These are phyloP conservation scores for Glandiceps talaboti DNA, from an alignment of 53 echinoderm and acorn worm species.

Conservation along the genomic window DNA sequence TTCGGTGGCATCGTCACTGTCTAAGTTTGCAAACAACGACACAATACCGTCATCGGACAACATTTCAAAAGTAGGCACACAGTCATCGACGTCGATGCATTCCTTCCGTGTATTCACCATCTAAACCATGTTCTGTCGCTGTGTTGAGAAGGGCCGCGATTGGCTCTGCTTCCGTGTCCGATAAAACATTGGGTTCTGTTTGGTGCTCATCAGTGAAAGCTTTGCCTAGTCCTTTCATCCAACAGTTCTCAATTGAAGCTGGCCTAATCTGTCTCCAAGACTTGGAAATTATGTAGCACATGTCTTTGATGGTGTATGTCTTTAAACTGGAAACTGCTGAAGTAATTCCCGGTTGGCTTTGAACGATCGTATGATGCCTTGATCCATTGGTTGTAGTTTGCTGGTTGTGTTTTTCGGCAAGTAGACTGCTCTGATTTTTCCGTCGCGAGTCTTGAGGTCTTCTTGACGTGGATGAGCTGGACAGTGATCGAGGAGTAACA, in stretches of 20 bases:
- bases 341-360: slow-evolving; percentile 14
- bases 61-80: neutral
- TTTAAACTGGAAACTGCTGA: neutral
- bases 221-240: slow-evolving; percentile 1
- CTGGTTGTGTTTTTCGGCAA: slow-evolving; percentile 6
- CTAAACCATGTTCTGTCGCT: neutral
- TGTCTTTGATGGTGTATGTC: slow-evolving; percentile 21
- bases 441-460: slow-evolving; percentile 4
- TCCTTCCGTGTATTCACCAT: neutral
- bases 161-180: neutral
- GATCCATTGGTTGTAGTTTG: slow-evolving; percentile 20
- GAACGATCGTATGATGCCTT: slow-evolving; percentile 14
- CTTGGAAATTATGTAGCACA: slow-evolving; percentile 9
- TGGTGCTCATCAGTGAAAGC: too few relatives aligned
- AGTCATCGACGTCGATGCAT: neutral
- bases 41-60: neutral
- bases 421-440: slow-evolving; percentile 9
- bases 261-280: slow-evolving; percentile 17
- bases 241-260: neutral
- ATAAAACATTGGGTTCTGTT: neutral
- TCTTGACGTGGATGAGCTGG: slow-evolving; percentile 19
- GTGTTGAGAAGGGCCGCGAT: neutral
- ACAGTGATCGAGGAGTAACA: slow-evolving; percentile 24
- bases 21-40: neutral
- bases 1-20: neutral